A percentile compares a stretch with the other conserved stretches of the same genome.
phyloP scores from a whole-genome alignment of 2,797 vertebrate genomes.

The Poeciliopsis gracilis region DNA sequence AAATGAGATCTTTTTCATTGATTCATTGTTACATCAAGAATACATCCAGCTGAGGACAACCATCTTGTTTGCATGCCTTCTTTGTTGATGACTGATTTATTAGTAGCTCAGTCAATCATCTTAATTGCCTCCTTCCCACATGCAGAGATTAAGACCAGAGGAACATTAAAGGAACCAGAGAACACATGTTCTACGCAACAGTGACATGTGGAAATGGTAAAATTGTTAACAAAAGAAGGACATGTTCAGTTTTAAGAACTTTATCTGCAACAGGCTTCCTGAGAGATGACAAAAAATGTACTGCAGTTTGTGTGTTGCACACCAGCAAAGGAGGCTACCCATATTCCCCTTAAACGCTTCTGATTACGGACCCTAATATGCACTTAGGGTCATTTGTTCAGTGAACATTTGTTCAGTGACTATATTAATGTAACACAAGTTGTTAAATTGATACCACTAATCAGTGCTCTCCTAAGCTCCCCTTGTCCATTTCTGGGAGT shows the following conservation, averaged over 20 bases:
- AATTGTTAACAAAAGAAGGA: background rate
- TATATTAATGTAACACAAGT: slow-evolving; percentile 4
- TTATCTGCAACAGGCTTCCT: background rate
- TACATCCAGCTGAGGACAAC: slow-evolving; percentile 2
- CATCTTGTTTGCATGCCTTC: slow-evolving; percentile 7
- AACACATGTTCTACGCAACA: background rate
- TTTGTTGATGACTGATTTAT: slow-evolving; percentile 3
- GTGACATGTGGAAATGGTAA: slow-evolving; percentile 12
- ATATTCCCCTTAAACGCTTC: slow-evolving; percentile 1
- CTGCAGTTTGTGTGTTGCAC: background rate
- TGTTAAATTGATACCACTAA: background rate
- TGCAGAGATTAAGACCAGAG: slow-evolving; percentile 1
- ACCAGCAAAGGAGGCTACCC: background rate
- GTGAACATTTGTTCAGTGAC: background rate
- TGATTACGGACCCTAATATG: background rate
- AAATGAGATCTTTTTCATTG: slow-evolving; percentile 4
- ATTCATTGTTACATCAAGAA: slow-evolving; percentile 6
- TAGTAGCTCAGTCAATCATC: slow-evolving; percentile 2
- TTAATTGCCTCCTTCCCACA: background rate
- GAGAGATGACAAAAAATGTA: background rate
- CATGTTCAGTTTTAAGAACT: background rate
- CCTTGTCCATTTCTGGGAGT: slow-evolving; percentile 12
- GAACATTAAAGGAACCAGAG: background rate
- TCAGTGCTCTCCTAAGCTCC: background rate
- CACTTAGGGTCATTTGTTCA: no score